phyloP scores from a whole-genome alignment of 2,113 vertebrate species.

The Anolis sagrei region DNA sequence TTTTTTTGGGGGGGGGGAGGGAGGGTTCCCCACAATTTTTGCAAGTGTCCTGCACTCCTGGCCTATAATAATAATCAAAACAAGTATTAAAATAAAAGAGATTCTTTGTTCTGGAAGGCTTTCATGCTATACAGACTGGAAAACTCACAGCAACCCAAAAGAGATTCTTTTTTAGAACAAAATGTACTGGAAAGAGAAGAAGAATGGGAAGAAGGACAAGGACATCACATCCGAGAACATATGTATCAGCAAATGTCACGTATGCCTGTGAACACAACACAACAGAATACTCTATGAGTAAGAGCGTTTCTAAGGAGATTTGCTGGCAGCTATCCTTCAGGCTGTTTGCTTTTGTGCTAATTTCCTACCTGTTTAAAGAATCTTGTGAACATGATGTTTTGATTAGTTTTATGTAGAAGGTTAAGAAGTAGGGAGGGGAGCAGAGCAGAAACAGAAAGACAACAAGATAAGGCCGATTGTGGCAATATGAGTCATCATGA shows the following conservation, averaged over 20 bases:
- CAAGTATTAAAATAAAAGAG: neutral
- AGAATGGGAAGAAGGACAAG: neutral
- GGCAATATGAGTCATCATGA: neutral
- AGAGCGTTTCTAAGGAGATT: neutral
- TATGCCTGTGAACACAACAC: neutral
- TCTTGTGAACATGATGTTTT: slow-evolving; percentile 16
- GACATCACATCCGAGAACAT: neutral
- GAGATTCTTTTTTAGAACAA: neutral
- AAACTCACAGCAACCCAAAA: no score
- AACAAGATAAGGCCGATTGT: neutral
- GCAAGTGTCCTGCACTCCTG: no score
- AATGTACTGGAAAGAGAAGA: neutral
- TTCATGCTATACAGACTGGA: no score
- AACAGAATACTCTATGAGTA: slow-evolving; percentile 9
- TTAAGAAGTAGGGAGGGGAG: neutral
- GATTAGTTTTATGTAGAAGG: neutral
- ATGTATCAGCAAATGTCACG: neutral
- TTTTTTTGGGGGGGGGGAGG: no score
- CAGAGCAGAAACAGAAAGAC: neutral
- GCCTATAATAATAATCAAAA: neutral
- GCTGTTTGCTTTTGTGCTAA: neutral
- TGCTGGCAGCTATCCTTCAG: neutral
- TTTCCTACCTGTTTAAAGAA: neutral
- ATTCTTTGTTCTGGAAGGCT: no score
- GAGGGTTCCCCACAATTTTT: no score